phyloP scores from a whole-genome alignment of 2,797 vertebrate genomes.

The Morus bassanus region DNA sequence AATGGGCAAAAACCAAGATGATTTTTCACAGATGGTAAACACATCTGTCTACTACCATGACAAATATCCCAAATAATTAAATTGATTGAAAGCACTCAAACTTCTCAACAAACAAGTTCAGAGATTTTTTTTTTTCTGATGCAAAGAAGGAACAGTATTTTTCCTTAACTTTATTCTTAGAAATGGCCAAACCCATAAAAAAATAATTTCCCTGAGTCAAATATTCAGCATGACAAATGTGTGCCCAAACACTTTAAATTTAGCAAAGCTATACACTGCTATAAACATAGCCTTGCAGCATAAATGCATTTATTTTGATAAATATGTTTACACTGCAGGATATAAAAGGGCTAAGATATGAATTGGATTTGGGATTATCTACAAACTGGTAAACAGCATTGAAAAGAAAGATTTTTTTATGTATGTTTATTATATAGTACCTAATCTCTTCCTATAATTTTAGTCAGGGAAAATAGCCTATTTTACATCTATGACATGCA shows the following conservation, averaged over 20 bases:
- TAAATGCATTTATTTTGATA: slow-evolving; percentile 53
- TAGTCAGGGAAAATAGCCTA: background rate
- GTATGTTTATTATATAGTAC: background rate
- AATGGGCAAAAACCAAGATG: background rate
- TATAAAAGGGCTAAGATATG: slow-evolving; percentile 32
- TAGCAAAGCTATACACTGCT: background rate
- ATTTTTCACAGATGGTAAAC: background rate
- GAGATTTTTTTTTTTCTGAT: background rate
- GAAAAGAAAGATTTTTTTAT: background rate
- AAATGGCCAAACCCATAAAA: slow-evolving; percentile 1
- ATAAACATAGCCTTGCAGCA: slow-evolving; percentile 35
- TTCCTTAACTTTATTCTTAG: background rate
- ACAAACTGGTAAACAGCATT: background rate
- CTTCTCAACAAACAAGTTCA: background rate
- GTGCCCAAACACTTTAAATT: slow-evolving; percentile 32
- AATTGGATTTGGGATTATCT: slow-evolving; percentile 33
- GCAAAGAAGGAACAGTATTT: background rate
- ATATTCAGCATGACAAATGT: slow-evolving; percentile 28
- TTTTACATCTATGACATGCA: background rate
- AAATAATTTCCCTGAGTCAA: background rate
- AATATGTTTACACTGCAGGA: slow-evolving; percentile 40
- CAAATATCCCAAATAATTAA: background rate
- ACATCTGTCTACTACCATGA: background rate
- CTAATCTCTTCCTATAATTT: background rate
- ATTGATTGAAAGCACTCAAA: background rate